Conservation (phyloP, 1,140 invertebrate species). For the Nasonia giraulti region DNA sequence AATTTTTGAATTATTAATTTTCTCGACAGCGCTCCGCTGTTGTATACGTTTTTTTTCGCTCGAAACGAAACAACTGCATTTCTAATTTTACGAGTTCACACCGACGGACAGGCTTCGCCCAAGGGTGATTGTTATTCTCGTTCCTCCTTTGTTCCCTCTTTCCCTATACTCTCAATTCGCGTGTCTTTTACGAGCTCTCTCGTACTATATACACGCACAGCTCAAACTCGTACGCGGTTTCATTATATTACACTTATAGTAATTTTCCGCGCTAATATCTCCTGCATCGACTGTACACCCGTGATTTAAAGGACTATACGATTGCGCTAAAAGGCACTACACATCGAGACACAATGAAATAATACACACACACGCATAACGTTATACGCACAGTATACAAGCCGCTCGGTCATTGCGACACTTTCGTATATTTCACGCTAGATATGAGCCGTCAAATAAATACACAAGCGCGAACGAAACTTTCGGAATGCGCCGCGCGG, state of each 20-base stretch:
- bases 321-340: neutral
- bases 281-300: too few relatives aligned
- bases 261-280: too few relatives aligned
- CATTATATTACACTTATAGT: too few relatives aligned
- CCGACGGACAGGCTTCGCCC: neutral
- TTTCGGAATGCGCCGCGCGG: neutral
- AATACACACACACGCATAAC: neutral
- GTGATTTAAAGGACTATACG: neutral
- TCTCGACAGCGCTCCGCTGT: neutral
- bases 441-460: neutral
- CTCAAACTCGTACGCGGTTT: too few relatives aligned
- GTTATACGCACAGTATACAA: too few relatives aligned
- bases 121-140: neutral
- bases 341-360: neutral
- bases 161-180: neutral
- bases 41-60: neutral
- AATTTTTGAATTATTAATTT: neutral
- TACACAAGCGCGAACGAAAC: neutral
- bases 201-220: too few relatives aligned
- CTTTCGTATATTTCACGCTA: neutral
- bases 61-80: neutral
- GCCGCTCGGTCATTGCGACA: neutral
- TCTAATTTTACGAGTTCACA: slow-evolving; percentile 32
- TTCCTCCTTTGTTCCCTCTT: neutral
- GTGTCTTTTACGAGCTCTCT: neutral